phyloP scores from a whole-genome alignment of 2,113 vertebrate species.

The Ictalurus furcatus region DNA sequence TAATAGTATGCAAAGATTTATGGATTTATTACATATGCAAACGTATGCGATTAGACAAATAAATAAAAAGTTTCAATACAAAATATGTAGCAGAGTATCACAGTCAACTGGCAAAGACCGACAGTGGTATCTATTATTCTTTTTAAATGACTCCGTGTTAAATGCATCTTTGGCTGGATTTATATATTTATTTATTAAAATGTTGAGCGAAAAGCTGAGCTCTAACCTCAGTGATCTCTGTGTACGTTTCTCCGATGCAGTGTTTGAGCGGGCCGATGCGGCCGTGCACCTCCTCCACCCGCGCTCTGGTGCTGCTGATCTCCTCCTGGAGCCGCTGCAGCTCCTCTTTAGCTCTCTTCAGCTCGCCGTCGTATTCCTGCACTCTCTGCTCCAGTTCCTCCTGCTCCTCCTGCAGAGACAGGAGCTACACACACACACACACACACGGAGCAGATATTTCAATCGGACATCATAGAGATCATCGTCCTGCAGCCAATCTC shows the following conservation, averaged over 20 bases:
- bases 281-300: slow-evolving; percentile 81
- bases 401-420: slow-evolving; percentile 86
- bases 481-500: background rate
- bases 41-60: background rate
- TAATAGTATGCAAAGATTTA: background rate
- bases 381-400: slow-evolving; percentile 84
- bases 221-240: slow-evolving; percentile 73
- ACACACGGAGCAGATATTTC: background rate
- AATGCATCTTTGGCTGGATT: background rate
- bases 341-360: slow-evolving; percentile 84
- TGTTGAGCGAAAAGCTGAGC: background rate
- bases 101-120: background rate
- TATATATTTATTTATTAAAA: background rate
- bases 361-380: slow-evolving; percentile 84
- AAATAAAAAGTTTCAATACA: background rate
- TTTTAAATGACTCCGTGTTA: background rate
- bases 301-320: slow-evolving; percentile 81
- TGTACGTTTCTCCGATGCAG: slow-evolving; percentile 71
- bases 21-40: background rate
- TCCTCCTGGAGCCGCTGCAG: slow-evolving; percentile 85
- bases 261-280: slow-evolving; percentile 82
- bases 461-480: background rate
- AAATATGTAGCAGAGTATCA: background rate
- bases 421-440: slow-evolving; percentile 73
- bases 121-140: background rate